A percentile compares a stretch with the other conserved stretches of the same genome.
phyloP scores from a whole-genome alignment of 2,797 vertebrate species.

The Vespertilio murinus region DNA sequence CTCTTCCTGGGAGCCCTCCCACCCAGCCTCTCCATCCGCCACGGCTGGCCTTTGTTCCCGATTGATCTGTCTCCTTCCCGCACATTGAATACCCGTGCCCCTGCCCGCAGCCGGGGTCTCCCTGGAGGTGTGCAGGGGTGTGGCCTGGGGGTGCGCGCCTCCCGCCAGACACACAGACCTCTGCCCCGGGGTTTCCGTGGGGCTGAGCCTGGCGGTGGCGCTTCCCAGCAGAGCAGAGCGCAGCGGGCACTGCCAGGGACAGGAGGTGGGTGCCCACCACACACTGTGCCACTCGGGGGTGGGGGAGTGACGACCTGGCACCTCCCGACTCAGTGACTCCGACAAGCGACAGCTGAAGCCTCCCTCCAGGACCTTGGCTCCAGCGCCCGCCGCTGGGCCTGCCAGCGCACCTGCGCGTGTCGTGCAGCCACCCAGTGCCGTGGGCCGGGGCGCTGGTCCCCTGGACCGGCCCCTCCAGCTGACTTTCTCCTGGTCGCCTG shows the following conservation, averaged over 20 bases:
- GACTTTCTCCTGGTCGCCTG: fast-evolving
- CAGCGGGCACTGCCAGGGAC: background rate
- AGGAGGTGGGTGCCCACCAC: fast-evolving
- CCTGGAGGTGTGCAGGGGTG: background rate
- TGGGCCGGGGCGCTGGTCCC: fast-evolving
- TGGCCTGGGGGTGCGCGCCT: background rate
- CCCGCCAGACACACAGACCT: background rate
- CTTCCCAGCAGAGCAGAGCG: fast-evolving
- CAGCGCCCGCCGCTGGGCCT: background rate
- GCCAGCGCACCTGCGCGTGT: fast-evolving
- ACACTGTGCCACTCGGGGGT: fast-evolving
- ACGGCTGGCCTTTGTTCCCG: background rate
- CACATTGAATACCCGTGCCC: background rate
- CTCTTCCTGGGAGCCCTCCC: background rate
- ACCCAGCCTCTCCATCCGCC: fast-evolving
- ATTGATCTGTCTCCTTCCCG: background rate
- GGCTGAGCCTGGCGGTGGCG: fast-evolving
- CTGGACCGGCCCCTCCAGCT: background rate
- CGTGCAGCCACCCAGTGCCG: fast-evolving
- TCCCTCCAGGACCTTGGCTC: fast-evolving
- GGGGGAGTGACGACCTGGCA: background rate
- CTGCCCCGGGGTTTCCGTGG: fast-evolving
- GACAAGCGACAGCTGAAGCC: fast-evolving
- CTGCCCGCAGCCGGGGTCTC: too few relatives aligned
- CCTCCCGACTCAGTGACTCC: too few relatives aligned